phyloP scores from a whole-genome alignment of 2,888 invertebrate species.

The Drosophila lutescens region DNA sequence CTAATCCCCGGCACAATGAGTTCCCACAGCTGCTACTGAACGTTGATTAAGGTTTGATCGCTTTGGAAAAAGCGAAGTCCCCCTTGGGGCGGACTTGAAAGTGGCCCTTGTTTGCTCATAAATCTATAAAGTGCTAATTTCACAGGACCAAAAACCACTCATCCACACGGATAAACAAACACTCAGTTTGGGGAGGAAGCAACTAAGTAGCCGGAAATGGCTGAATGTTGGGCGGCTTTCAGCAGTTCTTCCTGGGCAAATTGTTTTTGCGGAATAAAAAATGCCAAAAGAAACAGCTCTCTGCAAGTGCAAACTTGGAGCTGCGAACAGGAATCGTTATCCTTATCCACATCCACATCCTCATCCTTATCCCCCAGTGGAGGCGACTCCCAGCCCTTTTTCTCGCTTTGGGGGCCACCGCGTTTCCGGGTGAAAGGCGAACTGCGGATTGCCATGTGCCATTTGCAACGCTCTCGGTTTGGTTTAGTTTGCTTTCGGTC shows the following conservation, averaged over 20 bases:
- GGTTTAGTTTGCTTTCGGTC: conserved; percentile 27
- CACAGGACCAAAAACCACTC: conserved; percentile 22
- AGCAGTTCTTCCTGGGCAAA: conserved; percentile 53
- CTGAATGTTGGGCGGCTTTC: conserved; percentile 50
- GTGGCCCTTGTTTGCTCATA: conserved; percentile 42
- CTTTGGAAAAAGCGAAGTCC: conserved; percentile 35
- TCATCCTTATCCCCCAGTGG: conserved; percentile 10
- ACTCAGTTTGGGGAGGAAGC: conserved; percentile 7
- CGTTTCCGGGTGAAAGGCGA: conserved; percentile 49
- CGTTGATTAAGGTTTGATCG: conserved; percentile 48
- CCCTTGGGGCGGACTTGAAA: conserved; percentile 9
- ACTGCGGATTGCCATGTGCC: conserved; percentile 47
- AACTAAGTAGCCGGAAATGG: conserved; percentile 61
- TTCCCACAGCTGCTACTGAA: conserved; percentile 27
- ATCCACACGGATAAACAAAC: conserved; percentile 22
- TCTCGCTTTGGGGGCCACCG: conserved; percentile 44
- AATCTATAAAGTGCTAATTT: conserved; percentile 63
- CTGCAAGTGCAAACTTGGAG: conserved; percentile 50
- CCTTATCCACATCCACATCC: not conserved
- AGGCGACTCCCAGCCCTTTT: conserved; percentile 28
- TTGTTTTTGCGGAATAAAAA: conserved; percentile 56
- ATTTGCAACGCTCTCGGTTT: conserved; percentile 35
- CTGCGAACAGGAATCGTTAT: conserved; percentile 28
- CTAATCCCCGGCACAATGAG: conserved; percentile 16
- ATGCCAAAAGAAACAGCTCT: conserved; percentile 37